Evolutionary conservation across 2,797 vertebrate genomes (phyloP), one percentile per base, ranked within the genome.

Genomic region (Dromococcyx pavoninus): DNA sequence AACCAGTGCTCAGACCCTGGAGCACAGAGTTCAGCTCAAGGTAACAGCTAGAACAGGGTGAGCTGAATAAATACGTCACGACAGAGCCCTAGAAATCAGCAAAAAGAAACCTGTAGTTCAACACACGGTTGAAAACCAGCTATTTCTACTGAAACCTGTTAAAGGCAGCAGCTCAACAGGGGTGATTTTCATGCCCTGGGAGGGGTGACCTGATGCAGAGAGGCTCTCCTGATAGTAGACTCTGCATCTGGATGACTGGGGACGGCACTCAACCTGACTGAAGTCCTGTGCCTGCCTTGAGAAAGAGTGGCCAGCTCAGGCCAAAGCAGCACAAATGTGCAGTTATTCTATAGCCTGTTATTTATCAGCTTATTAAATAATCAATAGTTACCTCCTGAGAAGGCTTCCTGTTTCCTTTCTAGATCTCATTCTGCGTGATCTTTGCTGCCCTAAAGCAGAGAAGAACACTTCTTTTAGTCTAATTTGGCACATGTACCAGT

Each of bases 301-400:
- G 86, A 8, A 44, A 54, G 28, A 57, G 7, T 3, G 0, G 23
- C 22, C 18, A 5, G 51, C 53, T 46, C 76, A 28, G 44, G 61
- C 82, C 37, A 50, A 58, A 48, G 72, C 3, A 51, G 56, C 70
- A 88, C 78, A 24, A 61, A 35, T 4, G 37, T 19, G 41, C 50
- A 53, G 64, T 81, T 53, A 67, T 32, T 44, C 37, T 30, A 6
- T 1, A 39, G 78, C 41, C 21, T 56, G 54, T 46, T 86, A 44
- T 62, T 92, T 71, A 84, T 77, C 87, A 86, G 61, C 65, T 80
- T 84, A 82, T 89, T 73, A 88, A 92, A 57, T 70, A 94, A 96
- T 95, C 95, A 19, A 71, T 61, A 66, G 62, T 54, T 84, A 86
- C 7, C 86, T 78, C 15, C 84, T 28, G 56, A 91, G 65, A 46